Evolutionary conservation across 2,888 invertebrate species (phyloP).

Genomic region (Boloria euphrosyne): DNA sequence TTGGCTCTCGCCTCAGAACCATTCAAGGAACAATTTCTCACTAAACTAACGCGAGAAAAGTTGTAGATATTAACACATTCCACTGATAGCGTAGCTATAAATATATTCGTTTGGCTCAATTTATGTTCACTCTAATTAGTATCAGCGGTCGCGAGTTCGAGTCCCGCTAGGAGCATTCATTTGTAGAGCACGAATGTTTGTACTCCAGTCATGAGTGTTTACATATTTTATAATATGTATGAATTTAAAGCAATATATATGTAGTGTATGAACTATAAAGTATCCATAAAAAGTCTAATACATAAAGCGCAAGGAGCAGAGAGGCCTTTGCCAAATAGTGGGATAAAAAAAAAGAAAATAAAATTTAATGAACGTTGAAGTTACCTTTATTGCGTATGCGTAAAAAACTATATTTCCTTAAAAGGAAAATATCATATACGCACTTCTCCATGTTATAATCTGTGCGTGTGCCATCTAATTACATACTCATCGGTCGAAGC

Average conservation of each 20-base stretch:
- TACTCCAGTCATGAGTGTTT: too few relatives aligned
- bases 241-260: too few relatives aligned
- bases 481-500: slow-evolving; percentile 10
- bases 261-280: too few relatives aligned
- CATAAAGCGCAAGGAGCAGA: too few relatives aligned
- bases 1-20: slow-evolving; percentile 47
- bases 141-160: too few relatives aligned
- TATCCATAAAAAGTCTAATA: too few relatives aligned
- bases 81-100: slow-evolving; percentile 12
- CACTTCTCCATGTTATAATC: slow-evolving; percentile 2
- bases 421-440: neutral
- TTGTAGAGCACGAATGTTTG: too few relatives aligned
- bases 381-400: neutral
- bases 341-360: neutral
- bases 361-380: neutral
- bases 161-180: too few relatives aligned
- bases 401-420: neutral
- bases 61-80: slow-evolving; percentile 41
- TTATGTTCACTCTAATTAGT: too few relatives aligned
- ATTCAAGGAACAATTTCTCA: slow-evolving; percentile 59
- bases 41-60: slow-evolving; percentile 55
- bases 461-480: slow-evolving; percentile 16
- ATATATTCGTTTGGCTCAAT: neutral
- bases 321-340: too few relatives aligned
- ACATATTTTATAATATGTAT: too few relatives aligned